Conservation (phyloP, 2,888 invertebrate genomes). For the Drosophila kuntzei region DNA sequence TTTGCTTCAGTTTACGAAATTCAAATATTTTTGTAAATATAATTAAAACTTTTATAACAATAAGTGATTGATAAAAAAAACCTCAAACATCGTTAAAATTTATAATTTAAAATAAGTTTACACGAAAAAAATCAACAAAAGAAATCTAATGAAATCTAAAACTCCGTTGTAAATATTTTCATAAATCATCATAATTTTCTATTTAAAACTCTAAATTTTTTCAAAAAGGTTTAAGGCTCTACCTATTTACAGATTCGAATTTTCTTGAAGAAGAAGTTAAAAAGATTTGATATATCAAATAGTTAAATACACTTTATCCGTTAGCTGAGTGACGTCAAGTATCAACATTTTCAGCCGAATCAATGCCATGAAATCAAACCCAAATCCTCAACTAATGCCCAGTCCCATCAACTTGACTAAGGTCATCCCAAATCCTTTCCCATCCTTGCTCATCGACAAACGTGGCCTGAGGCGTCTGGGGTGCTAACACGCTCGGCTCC, state of each 20-base stretch:
- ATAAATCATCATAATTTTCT: too few species aligned
- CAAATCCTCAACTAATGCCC: conserved; percentile 13
- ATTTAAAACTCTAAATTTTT: too few species aligned
- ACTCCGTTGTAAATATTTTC: too few species aligned
- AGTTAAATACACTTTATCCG: neutral
- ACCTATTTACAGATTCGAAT: neutral
- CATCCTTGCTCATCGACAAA: neutral
- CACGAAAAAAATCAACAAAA: too few species aligned
- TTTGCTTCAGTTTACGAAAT: conserved; percentile 22
- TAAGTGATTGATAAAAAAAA: neutral
- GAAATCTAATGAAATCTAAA: too few species aligned
- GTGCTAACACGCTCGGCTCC: neutral
- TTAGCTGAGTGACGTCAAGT: neutral
- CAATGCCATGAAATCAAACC: conserved; percentile 14
- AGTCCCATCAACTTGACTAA: conserved; percentile 4
- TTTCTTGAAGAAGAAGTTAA: neutral
- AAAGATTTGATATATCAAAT: neutral
- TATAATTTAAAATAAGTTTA: neutral
- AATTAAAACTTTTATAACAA: neutral
- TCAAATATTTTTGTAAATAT: conserved; percentile 36
- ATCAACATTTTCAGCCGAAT: conserved; percentile 9
- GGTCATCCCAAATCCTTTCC: conserved; percentile 2
- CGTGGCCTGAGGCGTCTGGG: neutral
- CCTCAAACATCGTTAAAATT: neutral
- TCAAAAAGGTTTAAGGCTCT: too few species aligned